Evolutionary conservation across 2,797 vertebrate genomes (phyloP), one percentile per base, ranked within the genome.

Genomic region (Poecilia gillii): DNA sequence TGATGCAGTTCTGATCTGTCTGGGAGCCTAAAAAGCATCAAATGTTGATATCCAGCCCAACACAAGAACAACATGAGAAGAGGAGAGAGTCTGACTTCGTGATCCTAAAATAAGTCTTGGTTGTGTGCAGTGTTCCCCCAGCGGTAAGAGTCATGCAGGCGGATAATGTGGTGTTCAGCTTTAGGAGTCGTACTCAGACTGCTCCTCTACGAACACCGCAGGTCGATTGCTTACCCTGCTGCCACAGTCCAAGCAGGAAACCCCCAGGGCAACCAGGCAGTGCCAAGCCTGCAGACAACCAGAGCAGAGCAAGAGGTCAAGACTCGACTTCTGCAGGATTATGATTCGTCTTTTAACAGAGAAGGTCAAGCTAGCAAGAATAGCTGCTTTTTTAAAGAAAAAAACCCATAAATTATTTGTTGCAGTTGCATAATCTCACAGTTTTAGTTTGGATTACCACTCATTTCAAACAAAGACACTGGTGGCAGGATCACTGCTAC

Each of bases 231-330:
- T 98, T 98, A 97, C 97, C 95, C 95, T 95, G 90, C 82, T 94
- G 78, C 96, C 94, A 88, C 96, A 96, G 88, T 97, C 95, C 93
- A 98, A 94, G 87, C 95, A 96, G 88, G 96, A 95, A 82, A 95
- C 85, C 0, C 97, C 97, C 91, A 99, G 88, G n/a, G 97, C 96
- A 47, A 99, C 88, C 86, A 98, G 92, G 90, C 97, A 98, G 78
- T 95, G 95, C 97, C 97, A 99, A 12, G 72, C 91, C 98, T 98
- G 95, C 77, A 92, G 83, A 92, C 62, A 89, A 57, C 73, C 0
- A 79, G 53, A 81, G 18, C 41, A 66, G 13, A 82, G 45, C 33
- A 1, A 76, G 3, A 75, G 9, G 70, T 88, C 55, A 82, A 33
- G 0, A 85, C 4, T 43, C 1, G 8, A 12, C 25, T 68, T 23